Evolutionary conservation across 2,888 invertebrate species (phyloP).

Genomic region (Chaitophorus viminalis): DNA sequence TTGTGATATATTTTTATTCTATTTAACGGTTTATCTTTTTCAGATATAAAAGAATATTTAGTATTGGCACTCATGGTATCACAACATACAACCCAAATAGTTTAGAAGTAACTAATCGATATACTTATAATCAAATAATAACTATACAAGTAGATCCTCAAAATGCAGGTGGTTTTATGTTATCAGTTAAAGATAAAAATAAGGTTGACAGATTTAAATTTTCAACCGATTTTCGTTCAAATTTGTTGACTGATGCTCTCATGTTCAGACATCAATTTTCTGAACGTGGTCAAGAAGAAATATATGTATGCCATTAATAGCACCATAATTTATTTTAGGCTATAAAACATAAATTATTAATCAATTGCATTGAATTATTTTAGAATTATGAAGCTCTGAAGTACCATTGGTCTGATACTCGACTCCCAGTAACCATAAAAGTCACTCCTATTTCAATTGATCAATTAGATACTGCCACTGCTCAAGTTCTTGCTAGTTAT

Average conservation of each 20-base stretch:
- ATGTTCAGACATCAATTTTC: slow-evolving; percentile 82
- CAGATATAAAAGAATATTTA: slow-evolving; percentile 95
- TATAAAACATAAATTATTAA: background rate
- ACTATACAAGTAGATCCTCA: slow-evolving; percentile 73
- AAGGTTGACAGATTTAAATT: slow-evolving; percentile 95
- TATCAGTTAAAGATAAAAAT: slow-evolving; percentile 76
- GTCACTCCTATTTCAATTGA: slow-evolving; percentile 92
- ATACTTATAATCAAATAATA: slow-evolving; percentile 85
- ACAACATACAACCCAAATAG: slow-evolving; percentile 96
- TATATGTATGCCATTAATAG: slow-evolving; percentile 21
- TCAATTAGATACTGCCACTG: slow-evolving; percentile 89
- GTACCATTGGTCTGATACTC: slow-evolving; percentile 95
- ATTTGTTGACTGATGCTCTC: slow-evolving; percentile 91
- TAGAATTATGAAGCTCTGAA: slow-evolving; percentile 91
- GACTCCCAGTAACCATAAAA: slow-evolving; percentile 87
- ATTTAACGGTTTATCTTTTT: slow-evolving; percentile 64
- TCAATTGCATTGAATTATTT: slow-evolving; percentile 63
- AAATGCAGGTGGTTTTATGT: slow-evolving; percentile 74
- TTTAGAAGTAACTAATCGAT: slow-evolving; percentile 92
- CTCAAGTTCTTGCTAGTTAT: slow-evolving; percentile 83
- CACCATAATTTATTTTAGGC: background rate
- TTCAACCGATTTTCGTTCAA: slow-evolving; percentile 92
- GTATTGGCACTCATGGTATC: slow-evolving; percentile 93
- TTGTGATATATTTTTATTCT: slow-evolving; percentile 58
- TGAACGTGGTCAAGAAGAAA: slow-evolving; percentile 79